Conservation (phyloP, 92 coral and sea anemone genomes). For the Actinostola sp. region DNA sequence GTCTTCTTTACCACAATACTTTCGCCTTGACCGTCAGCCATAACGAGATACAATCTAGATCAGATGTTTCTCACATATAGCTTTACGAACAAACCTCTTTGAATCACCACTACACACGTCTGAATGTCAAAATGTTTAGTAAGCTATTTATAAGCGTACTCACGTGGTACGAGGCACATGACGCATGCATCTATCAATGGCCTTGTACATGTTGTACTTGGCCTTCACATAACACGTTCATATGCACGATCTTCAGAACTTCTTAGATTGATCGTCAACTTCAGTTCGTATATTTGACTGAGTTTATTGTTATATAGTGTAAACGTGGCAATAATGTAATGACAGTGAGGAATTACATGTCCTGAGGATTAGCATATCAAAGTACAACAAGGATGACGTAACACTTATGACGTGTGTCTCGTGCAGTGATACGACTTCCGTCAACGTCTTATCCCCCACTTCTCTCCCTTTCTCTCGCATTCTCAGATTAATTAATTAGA, state of each 20-base stretch:
- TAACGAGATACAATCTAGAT: slow-evolving; percentile 42
- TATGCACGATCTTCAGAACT: slow-evolving; percentile 10
- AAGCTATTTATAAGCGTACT: slow-evolving; percentile 26
- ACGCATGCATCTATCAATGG: slow-evolving; percentile 16
- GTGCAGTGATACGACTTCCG: too few species aligned
- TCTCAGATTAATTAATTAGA: too few species aligned
- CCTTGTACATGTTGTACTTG: slow-evolving; percentile 42
- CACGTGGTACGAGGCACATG: slow-evolving; percentile 70
- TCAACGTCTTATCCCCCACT: not conserved
- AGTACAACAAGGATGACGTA: not conserved
- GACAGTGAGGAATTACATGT: not conserved
- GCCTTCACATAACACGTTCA: slow-evolving; percentile 49
- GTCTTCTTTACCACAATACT: slow-evolving; percentile 27
- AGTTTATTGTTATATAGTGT: not conserved
- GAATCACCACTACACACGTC: slow-evolving; percentile 1
- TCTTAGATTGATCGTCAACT: not conserved
- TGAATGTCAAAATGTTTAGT: slow-evolving; percentile 29
- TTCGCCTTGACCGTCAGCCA: slow-evolving; percentile 87
- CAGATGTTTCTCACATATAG: slow-evolving; percentile 35
- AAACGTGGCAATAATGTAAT: not conserved
- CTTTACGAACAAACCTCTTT: slow-evolving; percentile 26
- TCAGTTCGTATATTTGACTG: not conserved
- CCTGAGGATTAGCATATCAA: not conserved
- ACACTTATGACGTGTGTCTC: not conserved
- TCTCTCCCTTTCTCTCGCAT: not conserved